phyloP scores from a whole-genome alignment of 2,113 vertebrate species.

The Cichladusa arquata region DNA sequence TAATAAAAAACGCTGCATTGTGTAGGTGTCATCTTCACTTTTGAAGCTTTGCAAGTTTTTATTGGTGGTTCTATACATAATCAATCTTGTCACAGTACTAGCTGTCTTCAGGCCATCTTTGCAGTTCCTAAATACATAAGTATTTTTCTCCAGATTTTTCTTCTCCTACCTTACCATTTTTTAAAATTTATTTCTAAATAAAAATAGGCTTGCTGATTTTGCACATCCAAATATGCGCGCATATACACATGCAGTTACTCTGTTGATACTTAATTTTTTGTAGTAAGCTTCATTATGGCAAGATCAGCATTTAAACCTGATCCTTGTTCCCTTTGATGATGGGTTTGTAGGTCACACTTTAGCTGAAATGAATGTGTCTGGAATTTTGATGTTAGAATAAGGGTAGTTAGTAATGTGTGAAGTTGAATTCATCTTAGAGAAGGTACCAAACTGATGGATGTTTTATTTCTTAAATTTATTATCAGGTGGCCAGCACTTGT shows the following conservation, averaged over 20 bases:
- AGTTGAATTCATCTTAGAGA: not conserved
- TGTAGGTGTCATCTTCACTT: not conserved
- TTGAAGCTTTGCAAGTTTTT: not conserved
- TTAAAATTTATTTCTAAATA: not conserved
- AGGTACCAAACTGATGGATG: not conserved
- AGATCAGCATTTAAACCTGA: not conserved
- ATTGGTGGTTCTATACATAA: not conserved
- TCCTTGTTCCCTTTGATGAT: not conserved
- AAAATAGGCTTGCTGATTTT: not conserved
- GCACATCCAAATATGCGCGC: fast-evolving
- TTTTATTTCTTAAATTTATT: not conserved
- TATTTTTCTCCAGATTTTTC: not conserved
- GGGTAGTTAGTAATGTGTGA: not conserved
- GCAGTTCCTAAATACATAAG: not conserved
- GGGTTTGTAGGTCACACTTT: not conserved
- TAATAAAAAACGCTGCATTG: not conserved
- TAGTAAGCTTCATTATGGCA: not conserved
- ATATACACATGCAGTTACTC: not conserved
- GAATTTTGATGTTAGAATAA: not conserved
- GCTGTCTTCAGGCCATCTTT: not conserved
- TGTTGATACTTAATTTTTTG: not conserved
- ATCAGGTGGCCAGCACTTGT: not conserved
- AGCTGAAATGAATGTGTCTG: not conserved
- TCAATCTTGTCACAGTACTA: not conserved
- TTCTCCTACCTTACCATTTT: not conserved